Evolutionary conservation across 1,140 invertebrate genomes (phyloP).

Genomic region (Steinernema feltiae): DNA sequence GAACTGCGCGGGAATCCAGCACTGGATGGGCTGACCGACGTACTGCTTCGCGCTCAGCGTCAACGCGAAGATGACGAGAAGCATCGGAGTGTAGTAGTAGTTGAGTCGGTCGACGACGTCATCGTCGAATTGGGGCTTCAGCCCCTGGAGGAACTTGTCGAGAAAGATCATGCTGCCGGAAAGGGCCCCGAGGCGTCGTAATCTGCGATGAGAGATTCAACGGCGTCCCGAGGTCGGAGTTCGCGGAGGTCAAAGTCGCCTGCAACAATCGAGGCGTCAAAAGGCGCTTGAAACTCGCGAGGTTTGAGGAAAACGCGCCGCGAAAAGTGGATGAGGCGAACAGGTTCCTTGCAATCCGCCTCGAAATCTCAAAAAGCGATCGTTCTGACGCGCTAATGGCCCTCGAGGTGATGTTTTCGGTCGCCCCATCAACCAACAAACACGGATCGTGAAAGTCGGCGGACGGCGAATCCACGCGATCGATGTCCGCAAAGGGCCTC

Average conservation of each 20-base stretch:
- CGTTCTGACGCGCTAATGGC: neutral
- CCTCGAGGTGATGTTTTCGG: neutral
- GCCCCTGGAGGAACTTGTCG: constrained; percentile 55
- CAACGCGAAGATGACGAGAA: constrained; percentile 57
- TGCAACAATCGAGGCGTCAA: neutral
- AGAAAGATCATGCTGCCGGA: constrained; percentile 48
- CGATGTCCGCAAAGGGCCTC: neutral
- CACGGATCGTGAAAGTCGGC: neutral
- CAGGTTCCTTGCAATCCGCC: neutral
- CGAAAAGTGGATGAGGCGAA: too few relatives aligned
- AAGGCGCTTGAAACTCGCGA: neutral
- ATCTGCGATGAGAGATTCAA: neutral
- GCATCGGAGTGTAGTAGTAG: constrained; percentile 61
- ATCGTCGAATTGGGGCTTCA: constrained; percentile 61
- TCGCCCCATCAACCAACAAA: neutral
- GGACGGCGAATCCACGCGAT: neutral
- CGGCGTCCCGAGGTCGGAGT: constrained; percentile 4
- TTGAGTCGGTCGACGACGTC: constrained; percentile 63
- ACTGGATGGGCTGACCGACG: constrained; percentile 56
- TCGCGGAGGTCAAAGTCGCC: neutral
- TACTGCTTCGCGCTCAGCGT: constrained; percentile 57
- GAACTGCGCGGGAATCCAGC: constrained; percentile 57
- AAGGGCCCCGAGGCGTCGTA: constrained; percentile 20
- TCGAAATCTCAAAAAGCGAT: neutral
- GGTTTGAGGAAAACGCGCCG: neutral